These are phyloP conservation scores for Drosophila tanythrix DNA, from an alignment of 2,888 invertebrate species.

Conservation along the genomic window DNA sequence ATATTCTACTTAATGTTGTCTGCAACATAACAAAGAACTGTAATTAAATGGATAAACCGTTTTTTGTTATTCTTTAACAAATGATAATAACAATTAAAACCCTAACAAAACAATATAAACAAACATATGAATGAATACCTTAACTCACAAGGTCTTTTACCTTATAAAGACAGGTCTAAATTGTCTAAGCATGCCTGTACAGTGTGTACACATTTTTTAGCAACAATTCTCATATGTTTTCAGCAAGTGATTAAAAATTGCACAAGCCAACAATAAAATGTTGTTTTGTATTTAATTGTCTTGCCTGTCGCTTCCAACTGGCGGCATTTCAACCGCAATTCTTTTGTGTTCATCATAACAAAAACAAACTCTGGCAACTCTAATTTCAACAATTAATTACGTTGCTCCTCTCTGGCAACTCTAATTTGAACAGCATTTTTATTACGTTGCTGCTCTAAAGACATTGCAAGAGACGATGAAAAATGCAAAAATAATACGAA, in stretches of 20 bases:
- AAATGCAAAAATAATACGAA: slow-evolving; percentile 35
- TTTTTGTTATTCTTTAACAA: slow-evolving; percentile 6
- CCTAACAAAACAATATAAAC: slow-evolving; percentile 4
- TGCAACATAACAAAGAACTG: slow-evolving; percentile 2
- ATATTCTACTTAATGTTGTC: neutral
- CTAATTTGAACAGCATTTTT: slow-evolving; percentile 66
- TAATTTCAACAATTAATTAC: slow-evolving; percentile 66
- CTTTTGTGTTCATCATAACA: slow-evolving; percentile 58
- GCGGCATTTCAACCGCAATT: slow-evolving; percentile 55
- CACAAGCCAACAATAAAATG: slow-evolving; percentile 57
- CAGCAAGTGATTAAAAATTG: slow-evolving; percentile 61
- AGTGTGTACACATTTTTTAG: neutral
- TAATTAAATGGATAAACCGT: neutral
- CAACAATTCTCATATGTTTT: slow-evolving; percentile 47
- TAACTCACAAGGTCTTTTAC: slow-evolving; percentile 35
- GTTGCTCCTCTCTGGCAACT: slow-evolving; percentile 28
- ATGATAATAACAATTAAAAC: neutral
- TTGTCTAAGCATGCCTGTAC: slow-evolving; percentile 10
- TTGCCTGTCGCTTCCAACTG: slow-evolving; percentile 21
- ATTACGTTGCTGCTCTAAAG: slow-evolving; percentile 50
- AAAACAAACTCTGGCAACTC: slow-evolving; percentile 23
- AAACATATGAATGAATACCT: slow-evolving; percentile 6
- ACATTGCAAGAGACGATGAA: slow-evolving; percentile 51
- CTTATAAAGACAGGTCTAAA: slow-evolving; percentile 10
- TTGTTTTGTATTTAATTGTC: slow-evolving; percentile 53